Evolutionary conservation across 2,113 vertebrate genomes (phyloP).

Genomic region (Notothenia coriiceps): DNA sequence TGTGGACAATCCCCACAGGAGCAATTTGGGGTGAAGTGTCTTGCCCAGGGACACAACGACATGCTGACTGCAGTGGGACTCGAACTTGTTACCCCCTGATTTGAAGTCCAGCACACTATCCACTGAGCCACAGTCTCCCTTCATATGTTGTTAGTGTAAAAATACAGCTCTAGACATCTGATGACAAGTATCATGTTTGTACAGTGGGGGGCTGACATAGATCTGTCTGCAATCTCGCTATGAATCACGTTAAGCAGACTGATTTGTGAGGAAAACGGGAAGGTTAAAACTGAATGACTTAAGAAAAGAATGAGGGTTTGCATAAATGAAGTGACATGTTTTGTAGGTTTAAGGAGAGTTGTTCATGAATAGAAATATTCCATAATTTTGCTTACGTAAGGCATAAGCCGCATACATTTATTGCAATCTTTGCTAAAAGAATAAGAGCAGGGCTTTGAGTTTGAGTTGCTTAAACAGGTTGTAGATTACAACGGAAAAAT

Average conservation of each 20-base stretch:
- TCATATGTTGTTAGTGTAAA: conserved; percentile 39
- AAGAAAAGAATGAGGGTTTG: neutral
- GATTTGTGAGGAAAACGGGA: conserved; percentile 15
- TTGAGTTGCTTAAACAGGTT: neutral
- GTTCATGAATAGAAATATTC: conserved; percentile 7
- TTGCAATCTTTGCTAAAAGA: neutral
- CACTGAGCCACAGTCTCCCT: too few relatives aligned
- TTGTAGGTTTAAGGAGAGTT: neutral
- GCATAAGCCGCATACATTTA: neutral
- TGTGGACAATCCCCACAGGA: too few relatives aligned
- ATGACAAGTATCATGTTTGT: conserved; percentile 67
- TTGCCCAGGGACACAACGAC: too few relatives aligned
- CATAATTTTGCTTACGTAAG: neutral
- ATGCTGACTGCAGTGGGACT: too few relatives aligned
- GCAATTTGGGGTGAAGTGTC: too few relatives aligned
- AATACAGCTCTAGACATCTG: conserved; percentile 61
- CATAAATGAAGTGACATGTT: neutral
- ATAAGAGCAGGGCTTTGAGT: neutral
- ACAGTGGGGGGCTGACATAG: conserved; percentile 18
- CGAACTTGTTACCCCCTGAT: too few relatives aligned
- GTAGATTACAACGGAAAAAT: conserved; percentile 12
- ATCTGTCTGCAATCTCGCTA: conserved; percentile 40
- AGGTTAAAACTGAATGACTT: conserved; percentile 10
- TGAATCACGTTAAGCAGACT: conserved; percentile 27
- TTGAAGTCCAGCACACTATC: too few relatives aligned